These are phyloP conservation scores for Trichopoda pennipes DNA, from an alignment of 2,888 invertebrate species.

Conservation along the genomic window DNA sequence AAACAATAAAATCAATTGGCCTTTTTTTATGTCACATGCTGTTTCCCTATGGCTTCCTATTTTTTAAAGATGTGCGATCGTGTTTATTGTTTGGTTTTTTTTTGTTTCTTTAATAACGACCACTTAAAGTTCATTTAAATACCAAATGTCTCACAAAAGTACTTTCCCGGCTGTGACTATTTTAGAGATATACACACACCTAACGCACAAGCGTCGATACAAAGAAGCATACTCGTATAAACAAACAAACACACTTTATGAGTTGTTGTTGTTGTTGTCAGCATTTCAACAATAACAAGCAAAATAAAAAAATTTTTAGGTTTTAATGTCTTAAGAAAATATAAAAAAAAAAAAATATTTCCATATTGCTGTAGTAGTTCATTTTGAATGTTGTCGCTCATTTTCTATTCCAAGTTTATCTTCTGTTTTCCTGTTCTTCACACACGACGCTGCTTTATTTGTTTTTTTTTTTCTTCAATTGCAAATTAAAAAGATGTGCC, in stretches of 20 bases:
- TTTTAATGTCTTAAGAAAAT: constrained; percentile 13
- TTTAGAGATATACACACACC: constrained; percentile 7
- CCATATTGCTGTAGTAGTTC: too few species aligned
- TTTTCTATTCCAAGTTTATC: too few species aligned
- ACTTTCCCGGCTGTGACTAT: constrained; percentile 11
- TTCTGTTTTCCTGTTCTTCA: too few species aligned
- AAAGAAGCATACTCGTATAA: neutral
- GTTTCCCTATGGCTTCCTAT: neutral
- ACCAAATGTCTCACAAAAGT: constrained; percentile 20
- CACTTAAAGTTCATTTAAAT: constrained; percentile 43
- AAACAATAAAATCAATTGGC: too few species aligned
- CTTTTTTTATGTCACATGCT: neutral
- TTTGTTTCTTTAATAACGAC: neutral
- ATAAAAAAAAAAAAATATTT: too few species aligned
- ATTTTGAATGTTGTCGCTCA: too few species aligned
- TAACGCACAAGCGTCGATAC: neutral
- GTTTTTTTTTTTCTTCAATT: too few species aligned
- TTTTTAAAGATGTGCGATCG: neutral
- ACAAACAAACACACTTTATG: neutral
- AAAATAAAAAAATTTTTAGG: constrained; percentile 46
- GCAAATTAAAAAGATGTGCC: constrained; percentile 55
- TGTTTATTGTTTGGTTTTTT: constrained; percentile 5
- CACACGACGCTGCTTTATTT: too few species aligned
- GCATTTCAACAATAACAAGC: constrained; percentile 18
- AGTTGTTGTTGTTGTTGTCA: neutral